Conservation (phyloP, 2,888 invertebrate species). For the Apodemia zela region DNA sequence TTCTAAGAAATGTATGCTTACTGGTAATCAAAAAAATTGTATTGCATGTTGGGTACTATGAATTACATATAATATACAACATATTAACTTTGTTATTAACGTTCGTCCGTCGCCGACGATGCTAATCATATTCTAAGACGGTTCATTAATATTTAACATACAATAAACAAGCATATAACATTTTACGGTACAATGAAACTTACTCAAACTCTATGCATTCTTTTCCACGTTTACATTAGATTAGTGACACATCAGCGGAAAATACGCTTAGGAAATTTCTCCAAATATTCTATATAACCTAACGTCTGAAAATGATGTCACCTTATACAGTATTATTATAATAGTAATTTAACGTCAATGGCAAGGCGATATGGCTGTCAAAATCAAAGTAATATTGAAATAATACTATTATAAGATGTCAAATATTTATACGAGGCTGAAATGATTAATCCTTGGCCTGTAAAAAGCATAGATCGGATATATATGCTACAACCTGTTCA, state of each 20-base stretch:
- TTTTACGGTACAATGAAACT: slow-evolving; percentile 71
- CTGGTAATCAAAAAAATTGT: background rate
- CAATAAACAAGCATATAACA: slow-evolving; percentile 59
- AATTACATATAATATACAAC: slow-evolving; percentile 78
- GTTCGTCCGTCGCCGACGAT: slow-evolving; percentile 54
- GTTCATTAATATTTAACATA: slow-evolving; percentile 53
- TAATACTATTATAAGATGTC: background rate
- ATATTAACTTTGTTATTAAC: slow-evolving; percentile 71
- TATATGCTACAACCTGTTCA: background rate
- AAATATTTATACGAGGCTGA: background rate
- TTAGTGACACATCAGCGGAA: slow-evolving; percentile 16
- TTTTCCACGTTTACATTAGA: slow-evolving; percentile 29
- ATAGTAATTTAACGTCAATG: slow-evolving; percentile 1
- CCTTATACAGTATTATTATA: slow-evolving; percentile 5
- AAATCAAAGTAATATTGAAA: background rate
- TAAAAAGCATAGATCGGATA: background rate
- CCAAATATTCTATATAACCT: background rate
- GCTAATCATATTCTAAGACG: slow-evolving; percentile 46
- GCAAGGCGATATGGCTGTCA: slow-evolving; percentile 3
- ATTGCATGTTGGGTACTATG: slow-evolving; percentile 24
- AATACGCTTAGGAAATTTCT: background rate
- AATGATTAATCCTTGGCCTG: background rate
- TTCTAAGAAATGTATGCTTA: background rate
- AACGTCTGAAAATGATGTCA: background rate
- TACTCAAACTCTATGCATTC: slow-evolving; percentile 41